phyloP scores from a whole-genome alignment of 2,113 vertebrate genomes.

The Carettochelys insculpta region DNA sequence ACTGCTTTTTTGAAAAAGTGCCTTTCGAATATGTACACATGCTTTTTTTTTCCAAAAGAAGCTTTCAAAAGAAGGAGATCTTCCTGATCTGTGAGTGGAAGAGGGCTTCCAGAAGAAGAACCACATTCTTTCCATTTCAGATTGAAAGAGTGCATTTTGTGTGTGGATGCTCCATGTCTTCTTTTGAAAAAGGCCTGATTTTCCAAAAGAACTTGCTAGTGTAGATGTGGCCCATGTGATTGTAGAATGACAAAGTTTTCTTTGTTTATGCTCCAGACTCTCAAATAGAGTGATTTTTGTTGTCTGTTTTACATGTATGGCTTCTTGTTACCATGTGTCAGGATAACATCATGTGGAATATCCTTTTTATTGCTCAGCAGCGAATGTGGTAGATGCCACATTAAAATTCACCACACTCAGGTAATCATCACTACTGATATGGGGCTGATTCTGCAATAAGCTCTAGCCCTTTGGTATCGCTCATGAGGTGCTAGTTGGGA shows the following conservation, averaged over 20 bases:
- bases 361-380: fast-evolving
- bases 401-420: background rate
- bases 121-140: no score
- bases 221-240: no score
- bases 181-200: no score
- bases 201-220: no score
- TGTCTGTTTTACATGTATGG: background rate
- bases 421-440: background rate
- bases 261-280: background rate
- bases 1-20: no score
- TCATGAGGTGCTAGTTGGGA: background rate
- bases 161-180: no score
- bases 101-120: no score
- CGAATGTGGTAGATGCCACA: background rate
- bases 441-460: background rate
- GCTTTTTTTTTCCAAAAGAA: no score
- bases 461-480: background rate
- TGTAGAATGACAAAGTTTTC: fast-evolving
- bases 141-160: no score
- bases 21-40: no score
- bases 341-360: background rate
- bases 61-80: no score
- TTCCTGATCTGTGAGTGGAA: no score
- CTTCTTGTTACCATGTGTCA: background rate
- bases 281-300: background rate